Evolutionary conservation across 2,888 invertebrate genomes (phyloP).

Genomic region (Theodoxus fluviatilis): DNA sequence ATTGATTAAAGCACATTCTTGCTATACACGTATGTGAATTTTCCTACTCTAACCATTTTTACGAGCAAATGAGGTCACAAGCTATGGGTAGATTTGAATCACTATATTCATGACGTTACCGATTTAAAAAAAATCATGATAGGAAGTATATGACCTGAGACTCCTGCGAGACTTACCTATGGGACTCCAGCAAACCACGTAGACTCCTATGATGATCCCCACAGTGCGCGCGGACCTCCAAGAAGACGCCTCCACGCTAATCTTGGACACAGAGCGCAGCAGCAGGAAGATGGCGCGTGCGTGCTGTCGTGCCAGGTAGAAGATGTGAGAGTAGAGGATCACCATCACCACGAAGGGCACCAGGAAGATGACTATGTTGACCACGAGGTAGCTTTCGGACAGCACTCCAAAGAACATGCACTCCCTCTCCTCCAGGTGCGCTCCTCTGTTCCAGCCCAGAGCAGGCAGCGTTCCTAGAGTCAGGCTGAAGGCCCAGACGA

Average conservation of each 20-base stretch:
- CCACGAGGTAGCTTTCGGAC: conserved; percentile 22
- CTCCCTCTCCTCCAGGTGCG: neutral
- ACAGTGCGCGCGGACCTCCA: conserved; percentile 22
- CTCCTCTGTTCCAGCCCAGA: conserved; percentile 20
- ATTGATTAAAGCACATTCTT: too few species aligned
- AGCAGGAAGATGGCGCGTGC: conserved; percentile 21
- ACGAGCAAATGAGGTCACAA: too few species aligned
- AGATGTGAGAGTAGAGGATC: conserved; percentile 23
- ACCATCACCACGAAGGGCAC: conserved; percentile 23
- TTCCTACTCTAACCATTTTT: too few species aligned
- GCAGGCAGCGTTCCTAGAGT: conserved; percentile 17
- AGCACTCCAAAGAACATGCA: conserved; percentile 23
- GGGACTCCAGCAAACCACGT: conserved; percentile 21
- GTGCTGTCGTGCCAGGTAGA: conserved; percentile 19
- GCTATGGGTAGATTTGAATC: too few species aligned
- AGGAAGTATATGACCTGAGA: too few species aligned
- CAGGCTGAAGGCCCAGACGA: conserved; percentile 19
- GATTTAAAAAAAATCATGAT: too few species aligned
- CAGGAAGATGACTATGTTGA: conserved; percentile 9
- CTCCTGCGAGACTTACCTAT: conserved; percentile 24
- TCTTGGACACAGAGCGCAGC: neutral
- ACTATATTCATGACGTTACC: too few species aligned
- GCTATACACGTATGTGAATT: too few species aligned
- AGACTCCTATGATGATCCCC: conserved; percentile 23
- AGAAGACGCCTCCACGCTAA: neutral